Evolutionary conservation across 2,113 vertebrate species (phyloP).

Genomic region (Gambusia holbrooki): DNA sequence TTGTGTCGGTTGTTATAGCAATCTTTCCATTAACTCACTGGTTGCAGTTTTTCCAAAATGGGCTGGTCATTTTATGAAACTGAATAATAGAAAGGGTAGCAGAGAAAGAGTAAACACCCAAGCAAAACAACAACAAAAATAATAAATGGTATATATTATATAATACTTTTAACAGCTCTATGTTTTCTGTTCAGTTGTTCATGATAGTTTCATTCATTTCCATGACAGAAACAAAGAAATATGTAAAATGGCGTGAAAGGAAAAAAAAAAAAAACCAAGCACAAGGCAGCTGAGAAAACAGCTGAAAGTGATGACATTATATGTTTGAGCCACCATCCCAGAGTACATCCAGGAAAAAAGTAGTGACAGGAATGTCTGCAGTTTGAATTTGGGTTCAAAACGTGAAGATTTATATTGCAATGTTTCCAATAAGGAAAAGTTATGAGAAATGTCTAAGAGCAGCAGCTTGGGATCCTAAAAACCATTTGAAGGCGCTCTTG

Average conservation of each 20-base stretch:
- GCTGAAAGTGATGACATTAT: background rate
- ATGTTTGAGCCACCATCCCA: background rate
- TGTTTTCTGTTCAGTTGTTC: background rate
- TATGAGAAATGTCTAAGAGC: background rate
- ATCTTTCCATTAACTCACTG: constrained; percentile 77
- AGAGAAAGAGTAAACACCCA: constrained; percentile 14
- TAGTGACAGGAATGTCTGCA: background rate
- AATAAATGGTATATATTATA: constrained; percentile 16
- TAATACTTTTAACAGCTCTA: background rate
- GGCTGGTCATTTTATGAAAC: constrained; percentile 50
- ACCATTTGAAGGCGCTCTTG: background rate
- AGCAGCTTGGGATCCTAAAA: background rate
- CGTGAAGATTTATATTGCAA: background rate
- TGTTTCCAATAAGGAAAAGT: background rate
- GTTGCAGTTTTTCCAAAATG: constrained; percentile 63
- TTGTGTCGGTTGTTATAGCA: constrained; percentile 74
- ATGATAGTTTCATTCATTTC: background rate
- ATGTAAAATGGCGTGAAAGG: background rate
- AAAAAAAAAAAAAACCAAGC: background rate
- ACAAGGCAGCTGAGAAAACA: background rate
- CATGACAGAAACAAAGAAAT: background rate
- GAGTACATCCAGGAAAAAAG: background rate
- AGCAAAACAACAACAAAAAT: constrained; percentile 40
- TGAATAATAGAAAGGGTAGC: constrained; percentile 48
- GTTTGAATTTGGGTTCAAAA: background rate